Base-by-base conservation (phyloP, 2,113 vertebrate genomes). In the Galbula dea region DNA sequence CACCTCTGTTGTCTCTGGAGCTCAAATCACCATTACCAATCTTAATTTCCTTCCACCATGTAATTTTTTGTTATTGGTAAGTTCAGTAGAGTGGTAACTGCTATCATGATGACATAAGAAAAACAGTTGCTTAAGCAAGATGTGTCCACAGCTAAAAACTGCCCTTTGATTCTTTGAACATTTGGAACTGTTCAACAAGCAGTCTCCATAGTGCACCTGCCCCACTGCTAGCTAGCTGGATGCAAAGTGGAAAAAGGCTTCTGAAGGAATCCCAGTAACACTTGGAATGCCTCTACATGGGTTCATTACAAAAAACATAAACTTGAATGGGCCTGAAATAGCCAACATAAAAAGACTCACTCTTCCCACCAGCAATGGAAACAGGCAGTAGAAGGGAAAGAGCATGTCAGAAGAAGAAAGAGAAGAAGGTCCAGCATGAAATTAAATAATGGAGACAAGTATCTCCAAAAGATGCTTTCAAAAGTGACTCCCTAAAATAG, bases 151-250 rank as follows among this genome's bases (percentile, higher is more conserved):
- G 32, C 46, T 85, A 27, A 63, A 63, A 63, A 62, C 26, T 43
- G 26, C 48, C 46, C 29, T 52, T 49, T 30, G 39, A 62, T 66
- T 54, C 36, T 61, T n/a, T n/a, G n/a, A n/a, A n/a, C n/a, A n/a
- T n/a, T n/a, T n/a, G n/a, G 51, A 54, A 39, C 12, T 65, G 15
- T 20, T 65, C 32, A 24, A 26, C 52, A 39, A 43, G 67, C 34
- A 17, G 51, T 43, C 41, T 75, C 26, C 10, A 9, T 23, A 32
- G 12, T 22, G 41, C 1, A 0, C 23, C 29, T 3, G 5, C 3
- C 20, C 15, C 11, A 26, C 23, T 46, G 66, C 43, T 67, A 17
- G 6, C 57, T 61, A 30, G 8, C 36, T 69, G 37, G 29, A 46
- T 54, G 39, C 20, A 74, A 45, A 51, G 7, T 16, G 13, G 41